These are phyloP conservation scores for Brachylomia viminalis DNA, from an alignment of 2,888 invertebrate species.

Conservation along the genomic window DNA sequence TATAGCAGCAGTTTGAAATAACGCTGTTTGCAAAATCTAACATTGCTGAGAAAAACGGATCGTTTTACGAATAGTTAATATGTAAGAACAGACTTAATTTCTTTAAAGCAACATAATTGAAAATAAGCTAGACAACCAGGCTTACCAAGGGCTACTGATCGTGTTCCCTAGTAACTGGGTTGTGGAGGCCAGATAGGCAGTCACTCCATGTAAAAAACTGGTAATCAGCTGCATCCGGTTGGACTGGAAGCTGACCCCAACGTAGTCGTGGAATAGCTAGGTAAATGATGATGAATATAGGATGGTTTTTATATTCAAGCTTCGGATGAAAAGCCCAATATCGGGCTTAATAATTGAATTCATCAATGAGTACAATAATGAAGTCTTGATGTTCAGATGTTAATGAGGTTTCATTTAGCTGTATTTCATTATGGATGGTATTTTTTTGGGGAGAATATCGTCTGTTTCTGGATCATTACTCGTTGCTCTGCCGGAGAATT, in stretches of 20 bases:
- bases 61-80: neutral
- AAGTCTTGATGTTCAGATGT: neutral
- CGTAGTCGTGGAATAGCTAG: neutral
- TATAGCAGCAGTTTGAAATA: constrained; percentile 35
- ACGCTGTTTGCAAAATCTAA: constrained; percentile 1
- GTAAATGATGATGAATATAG: neutral
- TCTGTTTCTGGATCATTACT: constrained; percentile 13
- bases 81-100: too few species aligned
- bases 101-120: neutral
- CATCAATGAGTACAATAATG: constrained; percentile 4
- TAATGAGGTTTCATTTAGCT: constrained; percentile 13
- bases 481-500: constrained; percentile 1
- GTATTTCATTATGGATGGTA: neutral
- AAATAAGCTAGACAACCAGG: neutral
- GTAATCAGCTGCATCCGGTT: too few species aligned
- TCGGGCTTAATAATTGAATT: neutral
- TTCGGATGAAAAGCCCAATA: neutral
- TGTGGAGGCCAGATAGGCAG: neutral
- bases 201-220: neutral
- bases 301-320: neutral
- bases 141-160: neutral
- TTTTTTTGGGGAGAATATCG: neutral
- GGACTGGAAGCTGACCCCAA: neutral
- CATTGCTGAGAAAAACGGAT: constrained; percentile 12
- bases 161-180: neutral